Evolutionary conservation across 2,888 invertebrate species (phyloP), one percentile per base, ranked within the genome.

Genomic region (Leptopilina myrica): DNA sequence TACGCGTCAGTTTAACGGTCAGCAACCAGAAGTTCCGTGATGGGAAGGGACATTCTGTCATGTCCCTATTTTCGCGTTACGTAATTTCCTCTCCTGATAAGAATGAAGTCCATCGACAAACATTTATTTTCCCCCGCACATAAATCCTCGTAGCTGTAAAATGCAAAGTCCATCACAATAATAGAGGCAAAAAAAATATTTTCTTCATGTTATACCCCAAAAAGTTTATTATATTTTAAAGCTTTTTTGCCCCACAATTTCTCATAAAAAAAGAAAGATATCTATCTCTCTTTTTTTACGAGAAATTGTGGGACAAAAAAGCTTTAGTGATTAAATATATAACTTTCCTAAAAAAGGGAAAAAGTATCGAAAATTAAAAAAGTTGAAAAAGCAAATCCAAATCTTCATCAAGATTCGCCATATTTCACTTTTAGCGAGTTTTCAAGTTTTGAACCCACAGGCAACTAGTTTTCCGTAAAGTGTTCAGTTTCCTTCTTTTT

Each of bases 1-100:
- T 76, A 76, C 64, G 76, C 43, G 64, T 49, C 49, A 76, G 46
- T 76, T 76, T 76, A 64, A 64, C 62, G 76, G 76, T 76, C 76
- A 64, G 46, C 33, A 59, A n/a, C 62, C 76, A 46, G 15, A 15
- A 15, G 26, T 53, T 69, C 26, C 20, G 49, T 5, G 43, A 43
- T 43, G 9, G 69, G 9, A 26, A 73, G 56, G 11, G 56, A 73
- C 73, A n/a, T 73, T 73, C 56, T 56, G n/a, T 73, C 73, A 40
- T 33, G 56, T 59, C 73, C 73, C 33, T 73, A 33, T 53, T 33
- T 40, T 73, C 56, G 73, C 56, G 73, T 56, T 33, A 64, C 64
- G 46, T 64, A 59, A 76, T 49, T 76, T 20, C 64, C 64, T 20
- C 64, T 2, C 7, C 20, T 12, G 46, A 49, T 46, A 64, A 76